These are phyloP conservation scores for Leptinotarsa lineolata DNA, from an alignment of 1,140 invertebrate species.

Conservation along the genomic window DNA sequence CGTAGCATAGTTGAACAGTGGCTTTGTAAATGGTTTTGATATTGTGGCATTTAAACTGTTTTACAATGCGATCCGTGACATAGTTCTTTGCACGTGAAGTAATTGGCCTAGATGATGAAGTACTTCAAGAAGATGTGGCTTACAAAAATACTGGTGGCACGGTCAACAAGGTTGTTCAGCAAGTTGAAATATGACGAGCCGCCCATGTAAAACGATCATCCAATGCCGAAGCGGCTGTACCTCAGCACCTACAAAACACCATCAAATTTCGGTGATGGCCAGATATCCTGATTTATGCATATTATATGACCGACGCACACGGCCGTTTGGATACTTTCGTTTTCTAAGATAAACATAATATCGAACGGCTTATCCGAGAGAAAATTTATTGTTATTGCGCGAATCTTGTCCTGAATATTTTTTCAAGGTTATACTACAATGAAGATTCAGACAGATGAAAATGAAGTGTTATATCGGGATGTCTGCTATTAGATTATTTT, in stretches of 20 bases:
- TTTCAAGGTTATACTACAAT: neutral
- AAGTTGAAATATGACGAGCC: neutral
- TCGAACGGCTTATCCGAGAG: constrained; percentile 18
- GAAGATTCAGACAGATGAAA: too few relatives aligned
- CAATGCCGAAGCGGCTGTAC: constrained; percentile 14
- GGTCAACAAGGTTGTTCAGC: too few relatives aligned
- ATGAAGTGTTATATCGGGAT: too few relatives aligned
- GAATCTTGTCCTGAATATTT: constrained; percentile 1
- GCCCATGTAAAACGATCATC: constrained; percentile 9
- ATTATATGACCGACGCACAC: constrained; percentile 25
- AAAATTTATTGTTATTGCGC: constrained; percentile 22
- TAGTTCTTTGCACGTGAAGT: too few relatives aligned
- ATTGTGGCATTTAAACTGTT: too few relatives aligned
- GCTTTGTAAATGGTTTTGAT: too few relatives aligned
- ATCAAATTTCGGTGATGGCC: constrained; percentile 28
- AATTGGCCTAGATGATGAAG: too few relatives aligned
- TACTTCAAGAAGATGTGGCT: too few relatives aligned
- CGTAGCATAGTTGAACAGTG: too few relatives aligned
- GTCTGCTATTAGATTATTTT: too few relatives aligned
- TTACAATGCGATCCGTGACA: too few relatives aligned
- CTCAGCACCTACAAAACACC: constrained; percentile 27
- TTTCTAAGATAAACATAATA: constrained; percentile 27
- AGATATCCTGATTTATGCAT: constrained; percentile 31
- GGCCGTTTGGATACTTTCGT: constrained; percentile 27
- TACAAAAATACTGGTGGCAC: too few relatives aligned